phyloP scores from a whole-genome alignment of 2,797 vertebrate genomes.

The Xiphophorus birchmanni region DNA sequence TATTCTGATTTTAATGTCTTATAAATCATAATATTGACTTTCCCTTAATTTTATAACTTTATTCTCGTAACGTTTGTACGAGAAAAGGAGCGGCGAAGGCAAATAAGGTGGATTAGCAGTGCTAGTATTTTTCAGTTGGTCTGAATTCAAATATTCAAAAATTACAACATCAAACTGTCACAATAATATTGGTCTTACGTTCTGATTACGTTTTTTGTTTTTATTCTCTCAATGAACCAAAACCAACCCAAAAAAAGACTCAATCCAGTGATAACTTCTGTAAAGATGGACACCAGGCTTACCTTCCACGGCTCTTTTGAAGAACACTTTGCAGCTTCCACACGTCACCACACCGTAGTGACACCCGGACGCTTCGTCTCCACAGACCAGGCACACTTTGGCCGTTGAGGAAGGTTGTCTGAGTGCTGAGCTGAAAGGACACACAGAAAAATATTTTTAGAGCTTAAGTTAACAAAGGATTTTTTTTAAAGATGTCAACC shows the following conservation, averaged over 20 bases:
- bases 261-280: not conserved
- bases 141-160: not conserved
- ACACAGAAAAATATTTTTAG: constrained; percentile 43
- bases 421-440: constrained; percentile 86
- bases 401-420: constrained; percentile 95
- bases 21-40: too few species aligned
- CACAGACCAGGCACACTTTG: constrained; percentile 98
- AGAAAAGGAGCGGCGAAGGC: too few species aligned
- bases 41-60: too few species aligned
- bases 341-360: constrained; percentile 99
- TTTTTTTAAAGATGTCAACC: constrained; percentile 39
- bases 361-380: constrained; percentile 97
- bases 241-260: not conserved
- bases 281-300: constrained; percentile 37
- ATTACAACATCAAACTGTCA: not conserved
- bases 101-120: not conserved
- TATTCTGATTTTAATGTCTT: too few species aligned
- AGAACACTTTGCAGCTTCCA: constrained; percentile 99
- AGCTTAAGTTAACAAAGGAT: constrained; percentile 36
- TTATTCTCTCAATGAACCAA: not conserved
- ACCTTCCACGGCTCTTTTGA: constrained; percentile 99
- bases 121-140: not conserved
- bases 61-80: too few species aligned
- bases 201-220: not conserved
- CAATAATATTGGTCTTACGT: not conserved